Percentiles rank a stretch among this genome's conserved stretches.
phyloP scores from a whole-genome alignment of 2,113 vertebrate genomes.

The Scalopus aquaticus region DNA sequence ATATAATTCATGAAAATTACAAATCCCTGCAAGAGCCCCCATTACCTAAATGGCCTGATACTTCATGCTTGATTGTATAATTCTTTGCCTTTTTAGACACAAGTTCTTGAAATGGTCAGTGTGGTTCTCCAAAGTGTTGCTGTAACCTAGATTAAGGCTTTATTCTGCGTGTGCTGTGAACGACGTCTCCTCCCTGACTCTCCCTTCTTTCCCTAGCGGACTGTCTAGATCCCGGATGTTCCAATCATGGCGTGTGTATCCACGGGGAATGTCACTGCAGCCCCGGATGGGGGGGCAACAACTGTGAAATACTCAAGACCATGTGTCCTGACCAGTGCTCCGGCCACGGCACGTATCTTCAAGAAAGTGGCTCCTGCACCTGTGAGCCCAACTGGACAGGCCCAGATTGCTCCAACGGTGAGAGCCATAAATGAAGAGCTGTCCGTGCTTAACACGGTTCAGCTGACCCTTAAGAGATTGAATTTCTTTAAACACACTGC shows the following conservation, averaged over 20 bases:
- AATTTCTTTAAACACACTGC: neutral
- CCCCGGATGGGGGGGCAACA: constrained; percentile 95
- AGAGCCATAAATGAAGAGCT: constrained; percentile 25
- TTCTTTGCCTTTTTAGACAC: neutral
- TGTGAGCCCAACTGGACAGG: constrained; percentile 97
- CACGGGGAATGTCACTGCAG: constrained; percentile 97
- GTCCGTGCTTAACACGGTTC: fast-evolving
- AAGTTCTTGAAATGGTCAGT: neutral
- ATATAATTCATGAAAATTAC: constrained; percentile 69
- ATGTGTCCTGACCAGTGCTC: constrained; percentile 98
- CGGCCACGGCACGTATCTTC: constrained; percentile 94
- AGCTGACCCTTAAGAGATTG: neutral
- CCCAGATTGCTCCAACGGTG: constrained; percentile 96
- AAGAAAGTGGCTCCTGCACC: constrained; percentile 93
- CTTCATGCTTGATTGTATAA: neutral
- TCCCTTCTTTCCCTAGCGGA: constrained; percentile 86
- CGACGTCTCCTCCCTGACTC: no score
- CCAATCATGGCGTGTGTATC: constrained; percentile 94
- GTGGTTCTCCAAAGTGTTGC: neutral
- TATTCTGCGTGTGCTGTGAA: neutral
- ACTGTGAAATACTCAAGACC: constrained; percentile 95
- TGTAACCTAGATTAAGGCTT: neutral
- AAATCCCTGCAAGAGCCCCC: constrained; percentile 55
- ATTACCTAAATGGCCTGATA: constrained; percentile 3
- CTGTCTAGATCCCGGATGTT: constrained; percentile 95